A percentile compares a stretch with the other conserved stretches of the same genome.
Evolutionary conservation across 2,797 vertebrate species (phyloP).

Genomic region (Capromys pilorides): DNA sequence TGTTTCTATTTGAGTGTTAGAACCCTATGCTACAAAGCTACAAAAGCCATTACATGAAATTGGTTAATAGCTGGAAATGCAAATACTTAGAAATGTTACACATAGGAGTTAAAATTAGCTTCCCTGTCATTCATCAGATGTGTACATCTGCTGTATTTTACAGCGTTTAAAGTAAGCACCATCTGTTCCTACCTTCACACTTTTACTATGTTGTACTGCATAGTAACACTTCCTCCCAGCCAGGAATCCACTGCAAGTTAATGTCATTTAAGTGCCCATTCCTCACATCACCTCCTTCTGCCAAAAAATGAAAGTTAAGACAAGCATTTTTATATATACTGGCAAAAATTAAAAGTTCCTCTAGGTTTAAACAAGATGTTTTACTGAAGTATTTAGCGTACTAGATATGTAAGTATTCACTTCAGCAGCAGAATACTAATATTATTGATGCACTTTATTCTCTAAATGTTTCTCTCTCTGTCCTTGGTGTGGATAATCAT

Average conservation of each 20-base stretch:
- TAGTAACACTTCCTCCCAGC: not conserved
- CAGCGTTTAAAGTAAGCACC: not conserved
- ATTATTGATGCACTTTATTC: conserved; percentile 58
- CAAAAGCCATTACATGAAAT: not conserved
- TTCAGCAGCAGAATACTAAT: conserved; percentile 65
- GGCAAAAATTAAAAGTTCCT: conserved; percentile 73
- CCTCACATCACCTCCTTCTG: not conserved
- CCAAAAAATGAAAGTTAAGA: conserved; percentile 67
- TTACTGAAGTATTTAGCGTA: conserved; percentile 69
- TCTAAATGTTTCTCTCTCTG: conserved; percentile 32
- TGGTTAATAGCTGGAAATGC: not conserved
- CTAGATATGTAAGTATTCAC: not conserved
- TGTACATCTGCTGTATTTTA: not conserved
- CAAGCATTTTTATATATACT: conserved; percentile 33
- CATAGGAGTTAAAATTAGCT: conserved; percentile 45
- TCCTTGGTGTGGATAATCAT: not conserved
- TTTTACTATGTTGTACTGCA: not conserved
- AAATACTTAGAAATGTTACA: not conserved
- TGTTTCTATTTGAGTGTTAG: not conserved
- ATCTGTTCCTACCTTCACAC: not conserved
- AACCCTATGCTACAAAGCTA: not conserved
- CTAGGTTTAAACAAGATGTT: conserved; percentile 63
- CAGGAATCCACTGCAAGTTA: not conserved
- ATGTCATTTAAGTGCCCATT: not conserved
- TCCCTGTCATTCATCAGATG: not conserved